Conservation (phyloP, 2,113 vertebrate genomes). For the Rhinoderma darwinii region DNA sequence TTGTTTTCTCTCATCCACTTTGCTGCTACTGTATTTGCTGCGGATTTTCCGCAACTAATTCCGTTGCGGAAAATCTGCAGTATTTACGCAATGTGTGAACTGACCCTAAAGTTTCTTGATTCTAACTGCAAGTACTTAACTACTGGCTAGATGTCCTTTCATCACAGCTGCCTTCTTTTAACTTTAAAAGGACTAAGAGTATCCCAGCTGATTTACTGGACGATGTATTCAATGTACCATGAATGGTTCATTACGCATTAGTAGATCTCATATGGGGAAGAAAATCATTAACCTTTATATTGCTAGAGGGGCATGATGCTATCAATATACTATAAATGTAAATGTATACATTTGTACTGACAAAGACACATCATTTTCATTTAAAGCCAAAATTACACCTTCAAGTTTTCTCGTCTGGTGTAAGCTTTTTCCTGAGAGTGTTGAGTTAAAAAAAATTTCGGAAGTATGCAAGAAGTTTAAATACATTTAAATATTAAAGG, state of each 20-base stretch:
- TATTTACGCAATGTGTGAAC: too few species aligned
- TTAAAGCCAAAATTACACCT: not conserved
- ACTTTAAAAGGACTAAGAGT: constrained; percentile 28
- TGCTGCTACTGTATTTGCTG: too few species aligned
- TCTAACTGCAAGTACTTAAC: constrained; percentile 27
- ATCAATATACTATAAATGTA: not conserved
- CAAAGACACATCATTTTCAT: not conserved
- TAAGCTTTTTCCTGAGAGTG: not conserved
- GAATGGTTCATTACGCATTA: constrained; percentile 39
- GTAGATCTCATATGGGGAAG: constrained; percentile 24
- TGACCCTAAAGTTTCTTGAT: constrained; percentile 24
- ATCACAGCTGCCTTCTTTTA: constrained; percentile 35
- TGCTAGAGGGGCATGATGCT: constrained; percentile 4
- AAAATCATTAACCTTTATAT: constrained; percentile 32
- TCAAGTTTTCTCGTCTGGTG: not conserved
- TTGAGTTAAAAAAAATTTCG: too few species aligned
- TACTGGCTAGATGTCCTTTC: constrained; percentile 22
- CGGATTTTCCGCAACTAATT: too few species aligned
- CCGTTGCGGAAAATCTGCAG: too few species aligned
- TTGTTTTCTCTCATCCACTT: too few species aligned
- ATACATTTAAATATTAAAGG: not conserved
- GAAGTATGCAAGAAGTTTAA: not conserved
- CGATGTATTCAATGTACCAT: constrained; percentile 26
- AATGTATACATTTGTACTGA: not conserved
- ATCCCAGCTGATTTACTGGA: constrained; percentile 39